Evolutionary conservation across 2,888 invertebrate genomes (phyloP).

Genomic region (Drosophila falleni): DNA sequence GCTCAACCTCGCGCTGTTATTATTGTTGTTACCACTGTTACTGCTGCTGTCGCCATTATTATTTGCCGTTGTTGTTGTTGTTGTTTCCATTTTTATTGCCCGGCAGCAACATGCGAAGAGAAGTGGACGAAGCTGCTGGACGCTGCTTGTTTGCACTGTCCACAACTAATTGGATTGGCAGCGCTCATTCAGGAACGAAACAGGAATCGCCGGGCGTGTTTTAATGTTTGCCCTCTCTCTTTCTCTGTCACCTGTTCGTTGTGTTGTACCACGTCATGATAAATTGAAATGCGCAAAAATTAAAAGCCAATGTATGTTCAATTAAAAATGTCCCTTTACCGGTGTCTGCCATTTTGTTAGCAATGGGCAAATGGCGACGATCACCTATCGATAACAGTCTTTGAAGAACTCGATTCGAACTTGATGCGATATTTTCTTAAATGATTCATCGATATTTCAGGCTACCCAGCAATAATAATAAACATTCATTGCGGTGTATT

Average conservation of each 20-base stretch:
- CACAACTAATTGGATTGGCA: conserved; percentile 73
- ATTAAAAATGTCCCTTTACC: conserved; percentile 18
- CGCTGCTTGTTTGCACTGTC: conserved; percentile 66
- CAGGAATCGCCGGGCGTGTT: conserved; percentile 35
- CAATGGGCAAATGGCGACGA: conserved; percentile 1
- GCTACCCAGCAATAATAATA: neutral
- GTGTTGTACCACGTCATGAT: conserved; percentile 11
- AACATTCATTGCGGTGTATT: conserved; percentile 5
- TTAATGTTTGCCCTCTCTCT: conserved; percentile 36
- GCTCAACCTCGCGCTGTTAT: conserved; percentile 1
- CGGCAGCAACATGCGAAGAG: conserved; percentile 48
- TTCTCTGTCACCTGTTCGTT: neutral
- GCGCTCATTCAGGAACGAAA: conserved; percentile 38
- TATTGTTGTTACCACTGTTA: conserved; percentile 6
- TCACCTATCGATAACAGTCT: conserved; percentile 29
- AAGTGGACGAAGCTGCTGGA: conserved; percentile 36
- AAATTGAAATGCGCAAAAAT: conserved; percentile 44
- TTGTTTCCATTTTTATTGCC: conserved; percentile 69
- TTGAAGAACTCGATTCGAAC: neutral
- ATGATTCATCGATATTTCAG: neutral
- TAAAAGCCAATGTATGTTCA: conserved; percentile 23
- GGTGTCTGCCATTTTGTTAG: conserved; percentile 20
- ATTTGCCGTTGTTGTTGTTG: conserved; percentile 6
- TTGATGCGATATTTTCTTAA: conserved; percentile 2
- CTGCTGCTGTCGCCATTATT: conserved; percentile 8